Percentiles rank a stretch among this genome's conserved stretches.
Evolutionary conservation across 2,797 vertebrate genomes (phyloP).

Genomic region (Scleropages formosus): DNA sequence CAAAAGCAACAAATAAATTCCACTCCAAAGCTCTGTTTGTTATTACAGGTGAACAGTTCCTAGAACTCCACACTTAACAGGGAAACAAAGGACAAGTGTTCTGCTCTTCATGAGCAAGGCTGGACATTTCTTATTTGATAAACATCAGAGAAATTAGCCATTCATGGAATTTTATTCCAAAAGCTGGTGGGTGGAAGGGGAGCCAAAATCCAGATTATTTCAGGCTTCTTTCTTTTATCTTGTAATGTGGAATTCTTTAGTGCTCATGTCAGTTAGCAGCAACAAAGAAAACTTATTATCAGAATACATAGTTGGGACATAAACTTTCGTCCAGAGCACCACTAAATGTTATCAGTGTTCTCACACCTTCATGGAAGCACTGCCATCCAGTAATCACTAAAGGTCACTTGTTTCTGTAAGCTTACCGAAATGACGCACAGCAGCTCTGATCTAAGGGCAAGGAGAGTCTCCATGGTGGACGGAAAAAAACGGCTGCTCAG

Average conservation of each 20-base stretch:
- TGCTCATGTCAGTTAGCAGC: conserved; percentile 7
- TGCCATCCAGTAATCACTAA: no score
- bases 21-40: conserved; percentile 20
- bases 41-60: conserved; percentile 9
- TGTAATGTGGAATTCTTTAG: conserved; percentile 18
- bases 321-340: background rate
- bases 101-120: conserved; percentile 3
- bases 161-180: background rate
- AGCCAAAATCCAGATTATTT: conserved; percentile 1
- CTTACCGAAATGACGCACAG: conserved; percentile 6
- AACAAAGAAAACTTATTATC: background rate
- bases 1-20: background rate
- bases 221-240: conserved; percentile 11
- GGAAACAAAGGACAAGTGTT: background rate
- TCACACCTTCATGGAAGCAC: background rate
- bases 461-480: background rate
- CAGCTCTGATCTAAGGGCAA: background rate
- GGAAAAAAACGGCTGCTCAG: background rate
- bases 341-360: background rate
- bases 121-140: conserved; percentile 29
- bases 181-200: background rate
- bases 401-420: background rate
- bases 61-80: background rate
- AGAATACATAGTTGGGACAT: background rate
- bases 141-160: conserved; percentile 19